Conservation (phyloP, 2,797 vertebrate genomes). For the Strix occidentalis region DNA sequence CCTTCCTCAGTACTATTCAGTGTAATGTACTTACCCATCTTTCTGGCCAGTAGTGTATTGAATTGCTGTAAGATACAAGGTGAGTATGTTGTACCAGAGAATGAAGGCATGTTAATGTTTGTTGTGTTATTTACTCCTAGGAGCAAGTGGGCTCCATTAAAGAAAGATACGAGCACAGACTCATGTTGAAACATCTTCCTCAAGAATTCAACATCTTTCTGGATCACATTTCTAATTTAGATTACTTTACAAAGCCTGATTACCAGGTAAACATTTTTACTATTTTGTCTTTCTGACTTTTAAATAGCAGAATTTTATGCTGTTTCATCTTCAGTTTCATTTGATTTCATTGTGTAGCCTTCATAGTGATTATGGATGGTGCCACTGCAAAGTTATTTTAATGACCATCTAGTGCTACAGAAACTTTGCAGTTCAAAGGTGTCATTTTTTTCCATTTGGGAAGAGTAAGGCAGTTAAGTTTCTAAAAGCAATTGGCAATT, state of each 20-base stretch:
- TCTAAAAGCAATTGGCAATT: neutral
- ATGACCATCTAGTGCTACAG: neutral
- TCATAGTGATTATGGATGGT: neutral
- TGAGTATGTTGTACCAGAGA: neutral
- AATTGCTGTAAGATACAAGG: neutral
- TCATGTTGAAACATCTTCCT: slow-evolving; percentile 98
- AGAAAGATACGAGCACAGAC: slow-evolving; percentile 93
- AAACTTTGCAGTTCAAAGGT: neutral
- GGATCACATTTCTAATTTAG: slow-evolving; percentile 92
- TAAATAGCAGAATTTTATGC: neutral
- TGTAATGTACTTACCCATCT: neutral
- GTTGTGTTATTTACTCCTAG: slow-evolving; percentile 73
- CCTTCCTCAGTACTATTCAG: neutral
- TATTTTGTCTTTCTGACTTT: neutral
- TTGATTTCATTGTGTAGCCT: neutral
- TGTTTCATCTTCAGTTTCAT: neutral
- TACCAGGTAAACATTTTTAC: slow-evolving; percentile 86
- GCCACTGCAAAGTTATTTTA: neutral
- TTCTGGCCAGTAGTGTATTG: neutral
- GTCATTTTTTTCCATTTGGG: neutral
- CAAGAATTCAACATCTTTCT: slow-evolving; percentile 92
- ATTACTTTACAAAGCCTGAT: slow-evolving; percentile 99
- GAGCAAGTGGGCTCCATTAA: slow-evolving; percentile 98
- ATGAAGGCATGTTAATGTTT: neutral
- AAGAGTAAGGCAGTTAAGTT: neutral